Base-by-base conservation (phyloP, 1,140 invertebrate genomes). In the Lethocerus indicus region DNA sequence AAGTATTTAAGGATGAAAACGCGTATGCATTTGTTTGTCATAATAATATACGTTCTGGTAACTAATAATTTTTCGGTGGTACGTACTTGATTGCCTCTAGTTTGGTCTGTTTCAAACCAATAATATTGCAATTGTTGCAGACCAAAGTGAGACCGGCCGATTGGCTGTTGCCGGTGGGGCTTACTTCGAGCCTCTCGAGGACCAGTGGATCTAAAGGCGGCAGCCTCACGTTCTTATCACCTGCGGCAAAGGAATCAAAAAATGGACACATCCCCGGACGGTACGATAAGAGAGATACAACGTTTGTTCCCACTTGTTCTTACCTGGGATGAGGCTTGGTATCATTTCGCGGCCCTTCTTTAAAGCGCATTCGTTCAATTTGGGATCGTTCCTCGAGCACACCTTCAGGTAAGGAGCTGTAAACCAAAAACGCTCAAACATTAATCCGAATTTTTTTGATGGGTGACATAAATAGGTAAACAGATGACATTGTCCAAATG, bases 391-490 rank as follows among this genome's bases (percentile, higher is more conserved):
- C 14, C 62, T 61, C 16, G 65, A 52, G 57, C 72, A 74, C 18
- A 64, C 58, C 42, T 63, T 61, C 1, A 73, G 66, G 57, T 66
- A 73, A 23, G 63, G 57, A 6, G 71, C 71, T 74, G 61, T 12
- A 68, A 69, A 44, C 50, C 1, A 36, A 44, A 50, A 26, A 28
- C n/a, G n/a, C n/a, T n/a, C n/a, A n/a, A n/a, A n/a, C n/a, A n/a
- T n/a, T n/a, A n/a, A n/a, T n/a, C n/a, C n/a, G n/a, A n/a, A n/a
- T n/a, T n/a, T n/a, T n/a, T n/a, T n/a, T n/a, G n/a, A n/a, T n/a
- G n/a, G n/a, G n/a, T n/a, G n/a, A n/a, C n/a, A n/a, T n/a, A n/a
- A n/a, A n/a, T n/a, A n/a, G n/a, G n/a, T n/a, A n/a, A n/a, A n/a
- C n/a, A n/a, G n/a, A n/a, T n/a, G n/a, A n/a, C n/a, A n/a, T n/a